Percentiles rank a stretch among this genome's conserved stretches.
These are phyloP conservation scores for Dicrostonyx torquatus DNA, from an alignment of 2,797 vertebrate genomes.

Conservation along the genomic window DNA sequence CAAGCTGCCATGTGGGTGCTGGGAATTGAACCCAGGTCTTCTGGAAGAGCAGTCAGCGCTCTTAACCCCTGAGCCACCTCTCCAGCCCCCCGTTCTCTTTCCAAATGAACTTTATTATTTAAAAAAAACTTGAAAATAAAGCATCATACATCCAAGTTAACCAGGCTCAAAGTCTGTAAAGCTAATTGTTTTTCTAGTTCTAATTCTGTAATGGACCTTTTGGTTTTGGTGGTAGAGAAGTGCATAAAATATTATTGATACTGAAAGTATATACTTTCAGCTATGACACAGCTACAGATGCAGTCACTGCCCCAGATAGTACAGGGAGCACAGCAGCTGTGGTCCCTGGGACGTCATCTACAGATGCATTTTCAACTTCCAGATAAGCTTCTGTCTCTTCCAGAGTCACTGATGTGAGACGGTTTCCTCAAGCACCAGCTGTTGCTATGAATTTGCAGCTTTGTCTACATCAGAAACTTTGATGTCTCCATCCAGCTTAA, in stretches of 20 bases:
- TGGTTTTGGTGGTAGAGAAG: not conserved
- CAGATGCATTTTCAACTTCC: not conserved
- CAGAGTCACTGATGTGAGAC: not conserved
- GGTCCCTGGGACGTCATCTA: not conserved
- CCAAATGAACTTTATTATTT: not conserved
- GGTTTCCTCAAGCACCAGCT: not conserved
- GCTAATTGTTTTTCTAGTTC: not conserved
- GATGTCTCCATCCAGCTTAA: not conserved
- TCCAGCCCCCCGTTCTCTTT: not conserved
- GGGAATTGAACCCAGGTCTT: not conserved
- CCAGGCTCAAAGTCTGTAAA: not conserved
- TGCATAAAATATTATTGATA: not conserved
- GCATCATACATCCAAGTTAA: not conserved
- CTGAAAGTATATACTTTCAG: not conserved
- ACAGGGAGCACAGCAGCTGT: not conserved
- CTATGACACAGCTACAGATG: not conserved
- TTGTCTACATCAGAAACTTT: not conserved
- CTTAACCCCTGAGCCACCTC: not conserved
- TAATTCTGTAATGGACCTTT: not conserved
- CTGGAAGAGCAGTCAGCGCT: not conserved
- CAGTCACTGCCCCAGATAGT: not conserved
- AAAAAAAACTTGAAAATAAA: not conserved
- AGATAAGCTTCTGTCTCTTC: not conserved
- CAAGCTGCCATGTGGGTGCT: not conserved
- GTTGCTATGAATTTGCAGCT: not conserved